phyloP scores from a whole-genome alignment of 1,140 invertebrate genomes.

The Cydia fagiglandana region DNA sequence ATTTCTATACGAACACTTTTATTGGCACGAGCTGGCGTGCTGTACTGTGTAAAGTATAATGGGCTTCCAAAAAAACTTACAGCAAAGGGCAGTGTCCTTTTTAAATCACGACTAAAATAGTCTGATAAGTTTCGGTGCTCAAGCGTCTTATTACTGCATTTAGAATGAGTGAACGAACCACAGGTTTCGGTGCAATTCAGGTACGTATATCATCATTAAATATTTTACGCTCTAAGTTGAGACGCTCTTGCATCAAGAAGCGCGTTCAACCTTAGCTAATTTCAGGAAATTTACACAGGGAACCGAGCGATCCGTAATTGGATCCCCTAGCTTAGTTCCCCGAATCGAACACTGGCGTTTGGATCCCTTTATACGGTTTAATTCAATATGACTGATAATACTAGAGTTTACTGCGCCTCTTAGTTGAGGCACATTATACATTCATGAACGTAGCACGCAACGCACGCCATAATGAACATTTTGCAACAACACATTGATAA shows the following conservation, averaged over 20 bases:
- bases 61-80: neutral
- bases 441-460: neutral
- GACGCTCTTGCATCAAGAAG: slow-evolving; percentile 43
- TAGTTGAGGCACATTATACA: slow-evolving; percentile 2
- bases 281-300: slow-evolving; percentile 41
- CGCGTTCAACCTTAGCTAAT: slow-evolving; percentile 50
- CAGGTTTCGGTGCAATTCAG: neutral
- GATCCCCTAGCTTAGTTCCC: slow-evolving; percentile 42
- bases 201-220: slow-evolving; percentile 44
- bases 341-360: slow-evolving; percentile 40
- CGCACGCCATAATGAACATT: neutral
- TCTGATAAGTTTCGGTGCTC: neutral
- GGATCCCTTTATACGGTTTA: slow-evolving; percentile 31
- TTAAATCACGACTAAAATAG: neutral
- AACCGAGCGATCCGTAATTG: slow-evolving; percentile 43
- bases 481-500: neutral
- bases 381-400: slow-evolving; percentile 33
- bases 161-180: neutral
- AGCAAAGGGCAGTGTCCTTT: slow-evolving; percentile 18
- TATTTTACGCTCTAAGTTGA: slow-evolving; percentile 42
- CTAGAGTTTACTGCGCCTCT: slow-evolving; percentile 1
- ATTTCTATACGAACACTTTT: neutral
- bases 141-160: slow-evolving; percentile 7
- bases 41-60: neutral
- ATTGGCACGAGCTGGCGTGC: slow-evolving; percentile 19